Percentiles rank a stretch among this genome's conserved stretches.
Conservation (phyloP, 2,797 vertebrate species). For the Channa striata region DNA sequence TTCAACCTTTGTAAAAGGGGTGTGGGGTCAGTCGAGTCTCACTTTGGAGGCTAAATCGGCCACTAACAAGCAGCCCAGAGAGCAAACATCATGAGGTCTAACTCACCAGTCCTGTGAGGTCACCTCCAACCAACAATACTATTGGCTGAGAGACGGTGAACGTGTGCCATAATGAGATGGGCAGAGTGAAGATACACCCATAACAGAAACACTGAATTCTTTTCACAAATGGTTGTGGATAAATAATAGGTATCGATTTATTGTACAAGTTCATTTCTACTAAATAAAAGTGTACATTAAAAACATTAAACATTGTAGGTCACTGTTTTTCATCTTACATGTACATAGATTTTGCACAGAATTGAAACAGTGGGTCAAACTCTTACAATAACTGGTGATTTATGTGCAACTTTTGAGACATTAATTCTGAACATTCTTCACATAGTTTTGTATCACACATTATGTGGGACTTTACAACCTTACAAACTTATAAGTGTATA, state of each 20-base stretch:
- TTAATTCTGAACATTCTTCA: too few species aligned
- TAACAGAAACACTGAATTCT: slow-evolving; percentile 42
- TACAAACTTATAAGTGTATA: neutral
- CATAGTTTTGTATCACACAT: too few species aligned
- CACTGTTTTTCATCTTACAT: too few species aligned
- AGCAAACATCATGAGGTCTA: slow-evolving; percentile 48
- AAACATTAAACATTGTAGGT: too few species aligned
- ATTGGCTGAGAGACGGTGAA: slow-evolving; percentile 48
- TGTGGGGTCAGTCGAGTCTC: slow-evolving; percentile 47
- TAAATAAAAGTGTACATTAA: too few species aligned
- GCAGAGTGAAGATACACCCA: slow-evolving; percentile 36
- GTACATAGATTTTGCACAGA: too few species aligned
- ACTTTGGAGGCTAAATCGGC: slow-evolving; percentile 46
- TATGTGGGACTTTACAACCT: neutral
- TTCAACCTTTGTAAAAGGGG: slow-evolving; percentile 44
- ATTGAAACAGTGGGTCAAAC: too few species aligned
- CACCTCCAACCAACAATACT: slow-evolving; percentile 15
- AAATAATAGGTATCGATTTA: too few species aligned
- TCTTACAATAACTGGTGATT: too few species aligned
- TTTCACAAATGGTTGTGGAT: slow-evolving; percentile 5
- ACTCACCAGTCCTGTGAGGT: slow-evolving; percentile 53
- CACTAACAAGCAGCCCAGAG: slow-evolving; percentile 48
- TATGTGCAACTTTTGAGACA: too few species aligned
- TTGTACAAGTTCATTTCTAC: too few species aligned
- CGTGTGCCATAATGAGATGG: slow-evolving; percentile 44